Conservation (phyloP, 2,797 vertebrate genomes). For the Oreochromis mossambicus region DNA sequence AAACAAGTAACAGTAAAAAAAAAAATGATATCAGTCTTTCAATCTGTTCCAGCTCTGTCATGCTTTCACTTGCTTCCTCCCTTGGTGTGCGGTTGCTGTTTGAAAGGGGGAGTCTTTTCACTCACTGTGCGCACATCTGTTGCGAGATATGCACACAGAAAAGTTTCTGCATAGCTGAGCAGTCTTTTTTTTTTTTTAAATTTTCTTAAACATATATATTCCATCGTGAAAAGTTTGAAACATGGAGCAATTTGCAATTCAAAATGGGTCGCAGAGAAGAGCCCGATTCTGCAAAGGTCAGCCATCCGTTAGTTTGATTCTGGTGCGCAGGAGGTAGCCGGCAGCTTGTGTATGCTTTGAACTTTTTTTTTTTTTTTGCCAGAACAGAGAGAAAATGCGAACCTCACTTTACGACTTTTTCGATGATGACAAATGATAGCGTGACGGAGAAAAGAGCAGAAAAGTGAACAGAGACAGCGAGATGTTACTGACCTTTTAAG, state of each 20-base stretch:
- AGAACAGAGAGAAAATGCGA: constrained; percentile 25
- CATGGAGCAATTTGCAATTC: neutral
- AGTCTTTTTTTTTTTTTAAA: neutral
- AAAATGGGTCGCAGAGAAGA: neutral
- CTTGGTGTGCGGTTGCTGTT: constrained; percentile 15
- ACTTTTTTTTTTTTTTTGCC: neutral
- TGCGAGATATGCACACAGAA: constrained; percentile 20
- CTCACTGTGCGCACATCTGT: constrained; percentile 35
- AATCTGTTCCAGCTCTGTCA: constrained; percentile 47
- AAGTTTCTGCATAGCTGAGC: constrained; percentile 18
- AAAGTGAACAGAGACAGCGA: constrained; percentile 28
- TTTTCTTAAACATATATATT: neutral
- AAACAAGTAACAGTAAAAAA: neutral
- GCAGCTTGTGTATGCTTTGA: constrained; percentile 8
- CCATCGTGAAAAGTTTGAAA: neutral
- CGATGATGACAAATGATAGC: neutral
- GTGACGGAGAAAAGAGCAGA: neutral
- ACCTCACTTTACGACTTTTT: constrained; percentile 29
- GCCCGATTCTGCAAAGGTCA: constrained; percentile 35
- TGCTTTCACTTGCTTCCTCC: constrained; percentile 59
- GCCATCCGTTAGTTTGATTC: constrained; percentile 37
- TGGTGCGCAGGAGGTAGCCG: constrained; percentile 1
- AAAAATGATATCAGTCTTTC: neutral
- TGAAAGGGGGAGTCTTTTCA: constrained; percentile 17
- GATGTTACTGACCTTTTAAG: constrained; percentile 77